Evolutionary conservation across 2,888 invertebrate genomes (phyloP).

Genomic region (Stratiomys singularior): DNA sequence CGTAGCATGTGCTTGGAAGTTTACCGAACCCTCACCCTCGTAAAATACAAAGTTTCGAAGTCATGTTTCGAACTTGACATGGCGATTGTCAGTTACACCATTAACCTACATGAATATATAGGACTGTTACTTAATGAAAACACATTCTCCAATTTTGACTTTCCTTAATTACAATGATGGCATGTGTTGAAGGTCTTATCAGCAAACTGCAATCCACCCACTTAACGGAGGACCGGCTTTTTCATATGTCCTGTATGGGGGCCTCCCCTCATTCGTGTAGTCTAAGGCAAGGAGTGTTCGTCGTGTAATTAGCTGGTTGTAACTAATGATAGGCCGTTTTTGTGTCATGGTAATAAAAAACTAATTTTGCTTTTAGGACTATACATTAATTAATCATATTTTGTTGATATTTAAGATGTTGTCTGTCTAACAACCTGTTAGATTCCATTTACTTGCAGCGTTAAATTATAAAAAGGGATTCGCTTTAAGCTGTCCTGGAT

Average conservation of each 20-base stretch:
- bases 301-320: slow-evolving; percentile 3
- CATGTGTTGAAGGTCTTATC: slow-evolving; percentile 11
- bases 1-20: no score
- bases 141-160: not conserved
- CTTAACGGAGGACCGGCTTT: not conserved
- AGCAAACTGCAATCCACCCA: slow-evolving; percentile 2
- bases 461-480: no score
- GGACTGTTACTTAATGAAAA: not conserved
- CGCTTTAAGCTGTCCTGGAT: no score
- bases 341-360: not conserved
- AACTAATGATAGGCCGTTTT: not conserved
- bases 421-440: no score
- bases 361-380: not conserved
- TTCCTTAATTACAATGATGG: not conserved
- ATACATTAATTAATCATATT: not conserved
- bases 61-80: not conserved
- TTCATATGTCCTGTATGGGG: not conserved
- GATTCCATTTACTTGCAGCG: no score
- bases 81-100: not conserved
- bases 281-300: not conserved
- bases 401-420: not conserved
- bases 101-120: not conserved
- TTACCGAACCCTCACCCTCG: no score
- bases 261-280: not conserved
- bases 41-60: no score